phyloP scores from a whole-genome alignment of 2,888 invertebrate genomes.

The Smittia aterrima region DNA sequence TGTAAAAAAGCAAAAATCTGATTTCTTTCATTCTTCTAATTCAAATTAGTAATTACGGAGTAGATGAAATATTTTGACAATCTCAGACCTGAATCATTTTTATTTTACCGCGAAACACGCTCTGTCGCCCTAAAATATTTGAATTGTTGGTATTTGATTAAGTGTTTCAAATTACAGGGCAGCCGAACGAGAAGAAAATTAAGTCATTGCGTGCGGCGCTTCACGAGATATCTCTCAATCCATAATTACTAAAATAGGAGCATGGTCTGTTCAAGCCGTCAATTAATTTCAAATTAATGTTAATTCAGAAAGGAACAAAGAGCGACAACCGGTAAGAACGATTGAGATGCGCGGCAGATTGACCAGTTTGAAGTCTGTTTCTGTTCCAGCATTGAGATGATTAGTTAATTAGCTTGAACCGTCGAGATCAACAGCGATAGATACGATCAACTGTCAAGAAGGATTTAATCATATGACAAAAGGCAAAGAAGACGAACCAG shows the following conservation, averaged over 20 bases:
- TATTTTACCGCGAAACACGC: too few species aligned
- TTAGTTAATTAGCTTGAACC: slow-evolving; percentile 29
- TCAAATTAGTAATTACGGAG: too few species aligned
- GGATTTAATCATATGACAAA: slow-evolving; percentile 16
- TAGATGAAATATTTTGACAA: too few species aligned
- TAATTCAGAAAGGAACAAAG: background rate
- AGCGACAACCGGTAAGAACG: too few species aligned
- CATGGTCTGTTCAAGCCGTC: background rate
- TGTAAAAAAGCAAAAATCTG: too few species aligned
- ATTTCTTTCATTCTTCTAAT: too few species aligned
- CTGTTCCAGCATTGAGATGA: background rate
- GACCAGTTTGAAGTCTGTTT: background rate
- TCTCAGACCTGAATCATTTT: too few species aligned
- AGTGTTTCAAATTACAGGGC: background rate
- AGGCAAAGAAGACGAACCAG: background rate
- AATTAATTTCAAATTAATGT: slow-evolving; percentile 20
- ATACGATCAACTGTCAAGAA: slow-evolving; percentile 26
- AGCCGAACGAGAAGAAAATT: background rate
- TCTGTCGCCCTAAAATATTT: background rate
- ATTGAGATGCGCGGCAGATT: background rate
- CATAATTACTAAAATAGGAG: background rate
- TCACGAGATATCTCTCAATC: slow-evolving; percentile 6
- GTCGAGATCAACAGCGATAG: background rate
- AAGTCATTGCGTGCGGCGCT: slow-evolving; percentile 9
- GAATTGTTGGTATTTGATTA: slow-evolving; percentile 14